Conservation (phyloP, 2,888 invertebrate species). For the Papilio elwesi region DNA sequence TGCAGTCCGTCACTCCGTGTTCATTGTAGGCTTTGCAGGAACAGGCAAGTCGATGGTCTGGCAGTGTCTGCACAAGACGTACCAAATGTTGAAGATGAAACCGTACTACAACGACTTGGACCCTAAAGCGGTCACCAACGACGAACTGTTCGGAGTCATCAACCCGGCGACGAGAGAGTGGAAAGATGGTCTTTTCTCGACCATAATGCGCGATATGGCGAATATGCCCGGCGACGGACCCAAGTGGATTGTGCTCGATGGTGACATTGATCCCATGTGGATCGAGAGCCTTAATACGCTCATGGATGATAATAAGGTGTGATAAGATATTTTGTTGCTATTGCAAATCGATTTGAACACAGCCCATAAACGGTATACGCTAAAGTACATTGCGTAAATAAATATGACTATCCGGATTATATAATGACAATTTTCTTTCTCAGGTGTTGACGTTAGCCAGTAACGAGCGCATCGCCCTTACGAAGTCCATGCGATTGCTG, state of each 20-base stretch:
- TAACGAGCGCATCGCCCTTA: slow-evolving; percentile 96
- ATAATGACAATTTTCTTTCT: background rate
- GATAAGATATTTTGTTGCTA: slow-evolving; percentile 21
- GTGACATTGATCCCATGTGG: slow-evolving; percentile 99
- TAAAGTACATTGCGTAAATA: no score
- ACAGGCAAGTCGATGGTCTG: slow-evolving; percentile 97
- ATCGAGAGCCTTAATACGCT: slow-evolving; percentile 98
- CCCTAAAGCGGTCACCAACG: slow-evolving; percentile 97
- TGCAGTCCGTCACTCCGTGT: slow-evolving; percentile 97
- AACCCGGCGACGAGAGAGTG: slow-evolving; percentile 97
- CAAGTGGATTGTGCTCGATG: slow-evolving; percentile 98
- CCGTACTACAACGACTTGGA: slow-evolving; percentile 96
- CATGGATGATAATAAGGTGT: slow-evolving; percentile 98
- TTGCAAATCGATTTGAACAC: slow-evolving; percentile 3
- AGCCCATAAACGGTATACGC: background rate
- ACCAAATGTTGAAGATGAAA: slow-evolving; percentile 90
- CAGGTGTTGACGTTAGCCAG: slow-evolving; percentile 95
- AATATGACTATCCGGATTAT: no score
- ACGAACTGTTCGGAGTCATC: slow-evolving; percentile 97
- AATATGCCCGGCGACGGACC: slow-evolving; percentile 93
- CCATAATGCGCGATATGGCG: slow-evolving; percentile 96
- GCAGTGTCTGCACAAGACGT: slow-evolving; percentile 94
- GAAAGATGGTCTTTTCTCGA: slow-evolving; percentile 96
- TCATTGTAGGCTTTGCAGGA: slow-evolving; percentile 93
- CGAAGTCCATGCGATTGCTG: slow-evolving; percentile 94